Conservation (phyloP, 2,113 vertebrate species). For the Promerops cafer region DNA sequence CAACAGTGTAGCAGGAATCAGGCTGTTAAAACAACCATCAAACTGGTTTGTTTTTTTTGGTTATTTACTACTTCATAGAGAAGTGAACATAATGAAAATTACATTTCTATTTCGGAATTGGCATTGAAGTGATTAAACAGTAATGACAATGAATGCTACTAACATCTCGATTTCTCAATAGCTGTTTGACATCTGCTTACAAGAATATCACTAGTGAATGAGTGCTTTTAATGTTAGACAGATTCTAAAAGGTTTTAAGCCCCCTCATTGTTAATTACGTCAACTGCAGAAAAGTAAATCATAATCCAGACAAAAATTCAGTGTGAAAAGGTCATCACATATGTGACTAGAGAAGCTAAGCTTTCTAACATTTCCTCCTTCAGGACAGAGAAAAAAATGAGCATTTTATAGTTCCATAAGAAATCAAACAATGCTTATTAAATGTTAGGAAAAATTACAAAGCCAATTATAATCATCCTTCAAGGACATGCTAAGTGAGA, state of each 20-base stretch:
- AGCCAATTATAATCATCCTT: conserved; percentile 14
- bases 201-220: background rate
- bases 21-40: background rate
- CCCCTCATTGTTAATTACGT: background rate
- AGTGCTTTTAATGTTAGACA: background rate
- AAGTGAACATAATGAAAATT: background rate
- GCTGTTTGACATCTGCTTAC: background rate
- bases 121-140: background rate
- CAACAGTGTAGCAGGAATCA: background rate
- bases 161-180: background rate
- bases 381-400: background rate
- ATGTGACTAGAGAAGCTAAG: background rate
- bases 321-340: background rate
- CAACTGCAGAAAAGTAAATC: background rate
- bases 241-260: background rate
- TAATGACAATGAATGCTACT: background rate
- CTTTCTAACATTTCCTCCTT: background rate
- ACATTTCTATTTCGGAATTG: background rate
- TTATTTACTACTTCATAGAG: background rate
- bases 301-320: background rate
- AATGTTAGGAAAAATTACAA: background rate
- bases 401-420: background rate
- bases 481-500: conserved; percentile 33
- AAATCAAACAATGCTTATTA: background rate
- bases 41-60: background rate